Evolutionary conservation across 92 coral and sea anemone species (phyloP), one percentile per base, ranked within the genome.

Genomic region (Actinostola sp.): DNA sequence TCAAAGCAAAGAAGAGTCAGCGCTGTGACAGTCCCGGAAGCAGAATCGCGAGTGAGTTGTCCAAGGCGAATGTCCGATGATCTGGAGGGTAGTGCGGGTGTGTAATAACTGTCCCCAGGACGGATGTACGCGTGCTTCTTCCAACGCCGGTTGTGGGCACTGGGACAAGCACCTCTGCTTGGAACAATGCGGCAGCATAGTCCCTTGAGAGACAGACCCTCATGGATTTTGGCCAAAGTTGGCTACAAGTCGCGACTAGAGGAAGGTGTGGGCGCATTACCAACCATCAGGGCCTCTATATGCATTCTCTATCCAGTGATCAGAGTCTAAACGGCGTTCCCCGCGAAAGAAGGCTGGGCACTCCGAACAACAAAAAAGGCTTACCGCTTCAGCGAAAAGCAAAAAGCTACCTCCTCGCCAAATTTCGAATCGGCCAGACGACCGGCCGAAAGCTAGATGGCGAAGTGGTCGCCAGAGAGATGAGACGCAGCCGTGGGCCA

Each of bases 351-450:
- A 39, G 82, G 77, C 26, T 75, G 82, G 82, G 87, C 87, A 13
- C 66, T 75, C 20, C 35, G 57, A 20, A 57, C 16, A 61, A 33
- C 57, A 9, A 76, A 60, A 23, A 82, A 82, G 31, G 65, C 82
- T 0, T 60, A 82, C 51, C 31, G 78, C 9, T 82, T 76, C 23
- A 69, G 33, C 62, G 78, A 75, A 14, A 82, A 76, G 15, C 82
- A 55, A 41, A 74, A 44, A 23, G 36, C 1, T 66, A 82, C 58
- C 55, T 74, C 12, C 17, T 41, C 17, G 71, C 71, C 7, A 74
- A 82, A 46, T 82, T 82, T 60, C 43, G 36, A 34, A 82, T 70
- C 27, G 88, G 88, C 10, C 83, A 82, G 61, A 24, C 76, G 28
- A 75, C 88, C 0, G 88, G 79, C 10, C 59, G 55, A 1, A 82